Percentiles rank a stretch among this genome's conserved stretches.
Conservation (phyloP, 2,113 vertebrate species). For the Sylvietta virens region DNA sequence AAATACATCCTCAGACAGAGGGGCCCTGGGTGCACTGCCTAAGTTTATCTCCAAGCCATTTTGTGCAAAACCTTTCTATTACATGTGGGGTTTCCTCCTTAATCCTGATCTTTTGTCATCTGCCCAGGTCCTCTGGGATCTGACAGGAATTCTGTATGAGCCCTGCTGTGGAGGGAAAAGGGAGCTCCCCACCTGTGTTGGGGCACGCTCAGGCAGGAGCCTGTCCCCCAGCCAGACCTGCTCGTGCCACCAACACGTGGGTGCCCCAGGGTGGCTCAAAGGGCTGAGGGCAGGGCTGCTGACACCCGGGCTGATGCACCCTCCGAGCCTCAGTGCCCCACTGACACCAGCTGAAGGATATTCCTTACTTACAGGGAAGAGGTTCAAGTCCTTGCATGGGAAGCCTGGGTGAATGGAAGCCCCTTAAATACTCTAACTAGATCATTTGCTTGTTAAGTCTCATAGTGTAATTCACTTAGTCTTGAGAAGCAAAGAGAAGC, state of each 20-base stretch:
- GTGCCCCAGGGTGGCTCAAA: neutral
- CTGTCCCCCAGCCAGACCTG: neutral
- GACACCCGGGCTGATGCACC: neutral
- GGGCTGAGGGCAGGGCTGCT: neutral
- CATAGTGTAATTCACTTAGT: neutral
- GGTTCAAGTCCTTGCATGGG: neutral
- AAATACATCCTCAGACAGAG: neutral
- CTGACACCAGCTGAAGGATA: neutral
- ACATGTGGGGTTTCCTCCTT: accelerated
- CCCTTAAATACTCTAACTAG: neutral
- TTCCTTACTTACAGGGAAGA: neutral
- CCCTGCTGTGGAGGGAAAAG: neutral
- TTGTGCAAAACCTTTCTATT: neutral
- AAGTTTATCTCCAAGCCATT: neutral
- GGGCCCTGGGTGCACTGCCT: neutral
- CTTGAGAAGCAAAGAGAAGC: neutral
- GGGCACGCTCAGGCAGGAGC: neutral
- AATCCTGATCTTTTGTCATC: neutral
- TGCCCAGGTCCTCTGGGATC: neutral
- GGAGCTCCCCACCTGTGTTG: accelerated
- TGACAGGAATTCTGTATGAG: neutral
- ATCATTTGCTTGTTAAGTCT: neutral
- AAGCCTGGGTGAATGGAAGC: neutral
- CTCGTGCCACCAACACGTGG: accelerated
- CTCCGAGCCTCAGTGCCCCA: neutral